Base-by-base conservation (phyloP, 2,797 vertebrate species). In the Clamator glandarius region DNA sequence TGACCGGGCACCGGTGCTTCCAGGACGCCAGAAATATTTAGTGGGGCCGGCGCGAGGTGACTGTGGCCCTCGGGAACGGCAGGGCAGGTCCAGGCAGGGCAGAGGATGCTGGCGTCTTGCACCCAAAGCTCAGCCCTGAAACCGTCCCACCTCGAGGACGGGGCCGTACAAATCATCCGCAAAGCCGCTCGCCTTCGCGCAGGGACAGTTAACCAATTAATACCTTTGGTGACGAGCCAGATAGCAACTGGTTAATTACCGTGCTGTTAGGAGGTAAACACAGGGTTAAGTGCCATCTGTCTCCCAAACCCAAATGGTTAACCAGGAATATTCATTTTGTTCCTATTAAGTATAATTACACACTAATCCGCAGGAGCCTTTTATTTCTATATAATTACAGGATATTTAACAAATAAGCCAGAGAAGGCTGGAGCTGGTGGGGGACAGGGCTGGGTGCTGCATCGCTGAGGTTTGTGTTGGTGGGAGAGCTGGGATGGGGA, bases 311-410 rank as follows among this genome's bases (percentile, higher is more conserved):
- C 72, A 92, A 97, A 94, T 15, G 95, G 96, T 97, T 97, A 97
- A 97, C 96, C 96, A 96, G 96, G 96, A 97, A 96, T 95, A 95
- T 97, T 97, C 96, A 97, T 97, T 97, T 97, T 97, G 95, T 94
- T 97, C 96, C 97, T 97, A 97, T 97, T 97, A 98, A 96, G 87
- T 83, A 52, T 97, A 98, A 98, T 98, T 98, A 97, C 95, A 95
- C 96, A 77, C 91, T 91, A 88, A 94, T 97, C 95, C 93, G 96
- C 79, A 61, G 95, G 92, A 98, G 97, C 92, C 96, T 96, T 92
- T 97, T 96, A 97, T 97, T 98, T 96, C 94, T 90, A 58, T 91
- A 28, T 97, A 98, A 98, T 98, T 97, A 97, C 89, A 95, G 93
- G 92, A 94, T 96, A 93, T 96, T 96, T 95, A 89, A 95, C 92